Evolutionary conservation across 2,888 invertebrate species (phyloP), one percentile per base, ranked within the genome.

Genomic region (Luperina testacea): DNA sequence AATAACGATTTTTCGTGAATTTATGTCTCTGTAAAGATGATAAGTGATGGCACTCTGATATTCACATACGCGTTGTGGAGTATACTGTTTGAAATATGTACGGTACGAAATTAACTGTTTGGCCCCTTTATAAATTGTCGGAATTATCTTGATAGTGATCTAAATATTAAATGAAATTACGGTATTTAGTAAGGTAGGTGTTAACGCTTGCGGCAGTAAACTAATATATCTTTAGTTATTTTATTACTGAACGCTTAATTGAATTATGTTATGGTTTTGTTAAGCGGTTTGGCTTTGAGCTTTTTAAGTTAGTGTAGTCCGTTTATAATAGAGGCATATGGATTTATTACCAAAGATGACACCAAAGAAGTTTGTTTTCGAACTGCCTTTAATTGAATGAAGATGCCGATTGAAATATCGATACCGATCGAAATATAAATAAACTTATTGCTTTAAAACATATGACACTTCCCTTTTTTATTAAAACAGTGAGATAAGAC

Each of bases 1-100:
- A 92, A 93, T 94, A 95, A 93, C 93, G 92, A 94, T 94, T 95
- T 94, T 93, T 92, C 91, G 92, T 91, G 91, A 94, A 94, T 95
- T 94, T 95, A 89, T 90, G 92, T 90, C 90, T 87, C 91, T 91
- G 90, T 94, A 91, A 93, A 93, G 92, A 94, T 93, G 88, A 89
- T 89, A 89, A 89, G 89, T 87, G 88, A 89, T 84, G 82, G 80
- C 78, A 79, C 82, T 81, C 72, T 61, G 83, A 81, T 87, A 88
- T 83, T 82, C 81, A 88, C 81, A 84, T 64, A 83, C 77, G 77
- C 67, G 74, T 69, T 68, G 69, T 51, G 17, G 75, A 85, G 83
- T 87, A 83, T 53, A 78, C 42, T 75, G 72, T 85, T 83, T 89
- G 85, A 86, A 87, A 87, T 86, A 85, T 85, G 78, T 83, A 85